Evolutionary conservation across 2,888 invertebrate genomes (phyloP), one percentile per base, ranked within the genome.

Genomic region (Schrankia costaestrigalis): DNA sequence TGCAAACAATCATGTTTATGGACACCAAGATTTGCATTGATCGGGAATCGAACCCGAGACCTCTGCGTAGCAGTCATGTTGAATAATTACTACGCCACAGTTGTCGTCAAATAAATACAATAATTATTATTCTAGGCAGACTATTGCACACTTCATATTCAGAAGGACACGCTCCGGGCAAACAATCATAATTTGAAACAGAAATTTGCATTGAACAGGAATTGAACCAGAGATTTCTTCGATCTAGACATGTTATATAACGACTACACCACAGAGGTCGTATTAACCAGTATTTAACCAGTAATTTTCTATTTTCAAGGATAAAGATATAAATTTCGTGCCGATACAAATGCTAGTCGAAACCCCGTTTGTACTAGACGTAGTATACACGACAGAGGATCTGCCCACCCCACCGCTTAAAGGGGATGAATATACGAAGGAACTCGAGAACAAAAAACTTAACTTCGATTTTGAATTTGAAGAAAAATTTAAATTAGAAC

Each of bases 381-480:
- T 97, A 0, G 91, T 93, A 0, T 98, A 93, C 66, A 94, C 96
- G 46, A 94, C 96, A 0, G 93, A 90, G 5, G 94, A 92, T 33
- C 85, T 90, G 2, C 89, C 91, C 0, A 51, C 73, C 0, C 91
- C 66, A 49, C 89, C 69, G 47, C 79, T 68, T 63, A 89, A 89
- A 2, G 94, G 93, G 0, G 86, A 91, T 0, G 84, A 82, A 1
- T 97, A 94, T 54, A 90, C 93, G 0, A 83, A 80, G n/a, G 88
- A 90, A 0, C 66, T 97, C 31, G 76, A 89, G 6, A 82, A 89
- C 39, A 91, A 91, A 53, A 89, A 89, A 35, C 65, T 73, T 1
- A 71, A 85, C 0, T 99, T 98, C 63, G 91, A 94, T 31, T 78
- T 90, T 1, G 92, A 93, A 52, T 99, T 99, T 72, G 95, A 97